Percentiles rank a stretch among this genome's conserved stretches.
Evolutionary conservation across 2,797 vertebrate genomes (phyloP).

Genomic region (Cheirogaleus major): DNA sequence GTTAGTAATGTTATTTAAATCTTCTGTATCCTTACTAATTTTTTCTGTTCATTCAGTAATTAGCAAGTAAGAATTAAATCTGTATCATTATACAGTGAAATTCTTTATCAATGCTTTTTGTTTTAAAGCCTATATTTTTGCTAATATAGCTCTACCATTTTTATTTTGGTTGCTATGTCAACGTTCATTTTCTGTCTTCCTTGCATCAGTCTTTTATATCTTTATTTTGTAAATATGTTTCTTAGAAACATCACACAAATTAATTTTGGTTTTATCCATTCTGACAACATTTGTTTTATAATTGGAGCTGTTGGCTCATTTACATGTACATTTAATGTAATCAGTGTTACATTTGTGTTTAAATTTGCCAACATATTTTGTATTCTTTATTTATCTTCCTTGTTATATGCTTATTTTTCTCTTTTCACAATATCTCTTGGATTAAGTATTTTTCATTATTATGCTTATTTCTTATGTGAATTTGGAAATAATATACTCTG

Average conservation of each 20-base stretch:
- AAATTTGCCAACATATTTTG: not conserved
- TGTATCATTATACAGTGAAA: not conserved
- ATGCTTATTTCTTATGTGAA: not conserved
- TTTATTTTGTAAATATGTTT: not conserved
- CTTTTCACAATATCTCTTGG: not conserved
- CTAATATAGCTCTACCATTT: not conserved
- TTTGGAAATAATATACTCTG: not conserved
- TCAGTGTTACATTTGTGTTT: not conserved
- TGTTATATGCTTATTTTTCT: not conserved
- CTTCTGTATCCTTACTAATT: not conserved
- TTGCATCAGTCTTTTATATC: not conserved
- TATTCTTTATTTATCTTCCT: not conserved
- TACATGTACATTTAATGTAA: not conserved
- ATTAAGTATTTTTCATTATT: not conserved
- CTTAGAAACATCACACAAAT: not conserved
- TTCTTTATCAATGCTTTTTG: not conserved
- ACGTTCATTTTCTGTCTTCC: not conserved
- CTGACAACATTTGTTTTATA: slow-evolving; percentile 1
- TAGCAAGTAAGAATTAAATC: not conserved
- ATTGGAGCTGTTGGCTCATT: not conserved
- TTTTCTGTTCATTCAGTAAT: not conserved
- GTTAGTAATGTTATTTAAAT: not conserved
- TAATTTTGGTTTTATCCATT: slow-evolving; percentile 1
- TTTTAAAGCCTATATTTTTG: not conserved
- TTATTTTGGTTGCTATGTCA: not conserved